Conservation (phyloP, 2,113 vertebrate genomes). For the Lynx canadensis region DNA sequence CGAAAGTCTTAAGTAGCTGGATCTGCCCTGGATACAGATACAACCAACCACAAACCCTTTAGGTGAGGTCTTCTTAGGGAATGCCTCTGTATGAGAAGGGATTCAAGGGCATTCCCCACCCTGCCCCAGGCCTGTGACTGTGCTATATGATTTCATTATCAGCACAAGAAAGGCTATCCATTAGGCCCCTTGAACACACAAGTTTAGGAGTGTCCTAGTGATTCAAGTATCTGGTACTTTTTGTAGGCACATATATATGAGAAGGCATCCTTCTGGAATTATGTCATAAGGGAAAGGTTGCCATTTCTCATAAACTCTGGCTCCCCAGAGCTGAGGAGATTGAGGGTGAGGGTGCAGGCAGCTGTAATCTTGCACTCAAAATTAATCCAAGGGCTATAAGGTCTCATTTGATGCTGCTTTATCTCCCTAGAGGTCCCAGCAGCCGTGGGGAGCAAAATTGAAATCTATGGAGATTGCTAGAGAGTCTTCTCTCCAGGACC, state of each 20-base stretch:
- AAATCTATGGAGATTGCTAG: slow-evolving; percentile 18
- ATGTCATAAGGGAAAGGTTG: neutral
- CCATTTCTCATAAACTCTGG: neutral
- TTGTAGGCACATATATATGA: neutral
- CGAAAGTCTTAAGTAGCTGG: neutral
- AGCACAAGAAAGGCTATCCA: neutral
- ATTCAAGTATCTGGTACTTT: slow-evolving; percentile 34
- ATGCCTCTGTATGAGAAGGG: neutral
- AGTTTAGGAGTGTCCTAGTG: neutral
- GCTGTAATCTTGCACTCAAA: neutral
- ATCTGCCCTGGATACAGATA: neutral
- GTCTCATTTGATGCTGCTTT: neutral
- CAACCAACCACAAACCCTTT: neutral
- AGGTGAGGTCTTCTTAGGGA: neutral
- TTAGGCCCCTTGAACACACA: neutral
- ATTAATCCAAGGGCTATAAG: neutral
- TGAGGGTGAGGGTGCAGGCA: neutral
- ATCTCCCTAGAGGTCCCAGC: slow-evolving; percentile 13
- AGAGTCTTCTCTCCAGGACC: slow-evolving; percentile 4
- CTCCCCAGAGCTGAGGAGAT: neutral
- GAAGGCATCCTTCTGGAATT: neutral
- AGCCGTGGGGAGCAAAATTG: neutral
- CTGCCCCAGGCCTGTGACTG: neutral
- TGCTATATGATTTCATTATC: neutral
- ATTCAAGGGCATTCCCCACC: neutral